Evolutionary conservation across 2,888 invertebrate genomes (phyloP).

Genomic region (Fragum fragum): DNA sequence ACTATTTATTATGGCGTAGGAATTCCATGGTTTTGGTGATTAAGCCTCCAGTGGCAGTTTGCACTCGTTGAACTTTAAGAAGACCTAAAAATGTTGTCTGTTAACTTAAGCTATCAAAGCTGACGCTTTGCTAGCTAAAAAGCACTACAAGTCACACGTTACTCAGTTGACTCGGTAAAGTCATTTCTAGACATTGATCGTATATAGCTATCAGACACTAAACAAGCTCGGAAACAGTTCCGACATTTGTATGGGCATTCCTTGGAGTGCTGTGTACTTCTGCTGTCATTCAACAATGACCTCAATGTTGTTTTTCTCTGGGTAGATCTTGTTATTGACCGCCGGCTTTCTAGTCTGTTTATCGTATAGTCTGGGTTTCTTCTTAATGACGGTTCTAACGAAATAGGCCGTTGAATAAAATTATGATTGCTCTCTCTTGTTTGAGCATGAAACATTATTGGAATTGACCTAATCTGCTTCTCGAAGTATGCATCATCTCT

Average conservation of each 20-base stretch:
- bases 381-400: neutral
- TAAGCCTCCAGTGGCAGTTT: too few species aligned
- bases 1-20: too few species aligned
- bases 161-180: too few species aligned
- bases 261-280: conserved; percentile 5
- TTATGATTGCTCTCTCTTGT: too few species aligned
- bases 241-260: conserved; percentile 76
- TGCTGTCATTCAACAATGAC: neutral
- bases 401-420: neutral
- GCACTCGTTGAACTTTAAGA: too few species aligned
- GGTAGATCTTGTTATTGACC: neutral
- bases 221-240: conserved; percentile 77
- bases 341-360: neutral
- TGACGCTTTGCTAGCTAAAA: too few species aligned
- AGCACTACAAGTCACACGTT: too few species aligned
- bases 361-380: neutral
- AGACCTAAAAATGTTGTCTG: too few species aligned
- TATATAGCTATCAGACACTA: conserved; percentile 67
- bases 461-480: neutral
- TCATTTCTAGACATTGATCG: conserved; percentile 10
- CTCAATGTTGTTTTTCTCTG: conserved; percentile 1
- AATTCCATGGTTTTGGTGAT: too few species aligned
- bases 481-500: neutral
- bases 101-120: too few species aligned
- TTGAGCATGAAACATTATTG: neutral